Percentiles rank a stretch among this genome's conserved stretches.
These are phyloP conservation scores for Trialeurodes vaporariorum DNA, from an alignment of 1,140 invertebrate genomes.

Conservation along the genomic window DNA sequence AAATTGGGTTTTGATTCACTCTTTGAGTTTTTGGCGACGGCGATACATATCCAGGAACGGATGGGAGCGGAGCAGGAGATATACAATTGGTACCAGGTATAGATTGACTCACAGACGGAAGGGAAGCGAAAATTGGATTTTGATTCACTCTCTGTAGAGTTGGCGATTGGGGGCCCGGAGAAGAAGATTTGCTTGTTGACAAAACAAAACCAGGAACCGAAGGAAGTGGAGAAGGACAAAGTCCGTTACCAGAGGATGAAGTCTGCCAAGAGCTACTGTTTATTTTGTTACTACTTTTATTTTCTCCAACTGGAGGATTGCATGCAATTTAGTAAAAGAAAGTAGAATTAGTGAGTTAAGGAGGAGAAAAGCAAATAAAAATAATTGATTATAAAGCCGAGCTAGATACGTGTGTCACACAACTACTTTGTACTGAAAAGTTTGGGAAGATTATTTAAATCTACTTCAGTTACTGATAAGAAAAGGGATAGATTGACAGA, in stretches of 20 bases:
- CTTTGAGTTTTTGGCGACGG: neutral
- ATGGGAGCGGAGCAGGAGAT: neutral
- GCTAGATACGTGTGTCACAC: neutral
- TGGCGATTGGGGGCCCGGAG: neutral
- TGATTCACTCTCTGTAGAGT: no score
- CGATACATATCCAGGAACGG: neutral
- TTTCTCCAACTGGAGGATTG: neutral
- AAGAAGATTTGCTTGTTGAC: neutral
- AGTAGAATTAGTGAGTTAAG: neutral
- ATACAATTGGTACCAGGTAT: neutral
- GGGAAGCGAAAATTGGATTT: neutral
- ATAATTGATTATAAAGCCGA: neutral
- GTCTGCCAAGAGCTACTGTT: neutral
- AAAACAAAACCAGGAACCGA: neutral
- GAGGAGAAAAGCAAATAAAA: neutral
- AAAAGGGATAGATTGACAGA: no score
- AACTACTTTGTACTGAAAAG: no score
- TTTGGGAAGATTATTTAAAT: no score
- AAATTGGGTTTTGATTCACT: neutral
- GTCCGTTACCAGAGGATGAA: neutral
- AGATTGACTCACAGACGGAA: neutral
- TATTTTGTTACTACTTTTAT: neutral
- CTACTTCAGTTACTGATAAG: no score
- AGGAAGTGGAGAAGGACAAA: neutral
- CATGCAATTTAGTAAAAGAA: neutral